Evolutionary conservation across 1,140 invertebrate genomes (phyloP), one percentile per base, ranked within the genome.

Genomic region (Heliconius nattereri): DNA sequence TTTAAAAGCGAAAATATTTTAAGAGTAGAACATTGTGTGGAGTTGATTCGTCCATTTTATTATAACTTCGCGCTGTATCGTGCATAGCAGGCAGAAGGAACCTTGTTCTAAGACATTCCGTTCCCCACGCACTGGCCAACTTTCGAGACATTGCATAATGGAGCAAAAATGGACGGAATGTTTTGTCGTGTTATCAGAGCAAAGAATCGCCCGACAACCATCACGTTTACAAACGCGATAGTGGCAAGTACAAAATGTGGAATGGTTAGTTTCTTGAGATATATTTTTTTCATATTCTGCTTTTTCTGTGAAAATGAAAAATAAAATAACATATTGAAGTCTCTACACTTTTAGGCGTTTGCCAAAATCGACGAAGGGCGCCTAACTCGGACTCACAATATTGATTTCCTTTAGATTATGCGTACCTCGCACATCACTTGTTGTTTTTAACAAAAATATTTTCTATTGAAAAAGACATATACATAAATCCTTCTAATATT

Each of bases 331-430:
- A 52, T 29, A 66, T 29, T 5, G 26, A 29, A 66, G 16, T 72
- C 76, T 60, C 76, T 19, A 78, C 32, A 49, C 35, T n/a, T 66
- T 66, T 40, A 72, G 54, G 77, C 72, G 73, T 78, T 71, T 84
- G 80, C 85, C 82, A 85, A 89, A 90, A 85, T 85, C 84, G 86
- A 87, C 60, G 86, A 86, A 89, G 85, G 82, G 83, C 82, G 82
- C 66, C 81, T 79, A 86, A 83, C 86, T 86, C 85, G 85, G 85
- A 87, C 86, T 86, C 83, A 71, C 78, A 83, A 86, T 92, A 92
- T 92, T 91, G 90, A 92, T 92, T 92, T 92, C 85, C 87, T 87
- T 89, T 86, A 88, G 85, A 81, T 84, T 78, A 86, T 82, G 82
- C 79, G 78, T 80, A 83, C 79, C 78, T 80, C 78, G 80, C 78